phyloP scores from a whole-genome alignment of 1,140 invertebrate genomes.

The Brachionus rotundiformis region DNA sequence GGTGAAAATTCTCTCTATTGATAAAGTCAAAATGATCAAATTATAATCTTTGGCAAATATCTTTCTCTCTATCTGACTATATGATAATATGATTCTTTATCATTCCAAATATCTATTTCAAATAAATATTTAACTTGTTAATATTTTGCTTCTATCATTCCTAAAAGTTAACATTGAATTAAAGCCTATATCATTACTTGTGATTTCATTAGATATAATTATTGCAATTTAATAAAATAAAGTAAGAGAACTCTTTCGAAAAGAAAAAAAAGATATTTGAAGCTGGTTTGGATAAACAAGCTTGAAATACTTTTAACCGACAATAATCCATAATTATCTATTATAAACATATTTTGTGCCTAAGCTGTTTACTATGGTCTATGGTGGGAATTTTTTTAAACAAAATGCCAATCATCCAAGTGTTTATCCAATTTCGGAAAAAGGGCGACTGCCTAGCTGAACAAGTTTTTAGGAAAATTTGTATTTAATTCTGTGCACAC shows the following conservation, averaged over 20 bases:
- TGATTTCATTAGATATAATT: slow-evolving; percentile 45
- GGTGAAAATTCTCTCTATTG: slow-evolving; percentile 12
- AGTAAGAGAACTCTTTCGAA: slow-evolving; percentile 26
- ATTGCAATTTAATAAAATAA: slow-evolving; percentile 39
- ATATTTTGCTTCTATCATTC: slow-evolving; percentile 36
- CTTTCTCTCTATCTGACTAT: neutral
- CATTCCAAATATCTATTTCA: slow-evolving; percentile 31
- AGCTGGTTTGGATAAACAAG: slow-evolving; percentile 25
- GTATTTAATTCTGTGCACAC: neutral
- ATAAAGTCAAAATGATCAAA: slow-evolving; percentile 35
- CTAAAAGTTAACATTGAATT: slow-evolving; percentile 18
- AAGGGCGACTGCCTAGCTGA: neutral
- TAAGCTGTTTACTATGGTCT: slow-evolving; percentile 16
- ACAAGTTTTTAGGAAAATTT: neutral
- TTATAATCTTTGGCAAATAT: neutral
- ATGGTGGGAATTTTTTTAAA: neutral
- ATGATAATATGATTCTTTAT: neutral
- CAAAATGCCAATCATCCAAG: neutral
- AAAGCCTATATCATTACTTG: neutral
- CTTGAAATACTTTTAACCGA: slow-evolving; percentile 33
- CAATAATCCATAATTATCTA: slow-evolving; percentile 36
- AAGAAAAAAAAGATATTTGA: neutral
- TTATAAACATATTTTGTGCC: slow-evolving; percentile 23
- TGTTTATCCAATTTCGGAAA: neutral
- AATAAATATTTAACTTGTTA: slow-evolving; percentile 44